phyloP scores from a whole-genome alignment of 2,797 vertebrate species.

The Phaenicophaeus curvirostris region DNA sequence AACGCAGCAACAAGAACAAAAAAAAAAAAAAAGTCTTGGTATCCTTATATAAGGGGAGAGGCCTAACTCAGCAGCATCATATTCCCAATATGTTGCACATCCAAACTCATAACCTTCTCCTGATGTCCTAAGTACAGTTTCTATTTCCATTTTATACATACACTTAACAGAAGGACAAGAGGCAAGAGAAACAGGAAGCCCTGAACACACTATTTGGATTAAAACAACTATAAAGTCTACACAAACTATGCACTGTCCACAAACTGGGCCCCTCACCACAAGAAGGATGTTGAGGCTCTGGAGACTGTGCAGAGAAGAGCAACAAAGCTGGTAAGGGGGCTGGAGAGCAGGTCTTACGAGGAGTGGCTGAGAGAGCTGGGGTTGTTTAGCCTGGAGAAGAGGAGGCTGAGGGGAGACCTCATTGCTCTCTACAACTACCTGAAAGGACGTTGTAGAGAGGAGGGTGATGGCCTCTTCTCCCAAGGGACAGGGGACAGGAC shows the following conservation, averaged over 20 bases:
- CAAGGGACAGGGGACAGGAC: no score
- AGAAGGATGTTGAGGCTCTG: no score
- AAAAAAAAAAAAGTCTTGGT: neutral
- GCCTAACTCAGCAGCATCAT: neutral
- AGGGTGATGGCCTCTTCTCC: no score
- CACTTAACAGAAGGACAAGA: neutral
- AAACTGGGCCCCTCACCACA: no score
- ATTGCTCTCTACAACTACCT: no score
- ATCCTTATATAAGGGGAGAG: neutral
- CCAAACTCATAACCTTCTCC: neutral
- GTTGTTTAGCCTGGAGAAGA: no score
- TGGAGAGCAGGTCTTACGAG: no score
- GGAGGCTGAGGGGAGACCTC: no score
- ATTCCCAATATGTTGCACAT: neutral
- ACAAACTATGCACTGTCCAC: neutral
- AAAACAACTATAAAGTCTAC: neutral
- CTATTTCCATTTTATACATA: neutral
- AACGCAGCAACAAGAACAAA: accelerated
- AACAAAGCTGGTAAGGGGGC: no score
- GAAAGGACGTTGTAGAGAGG: no score
- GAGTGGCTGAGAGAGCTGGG: no score
- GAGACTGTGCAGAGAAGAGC: no score
- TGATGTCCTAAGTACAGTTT: neutral
- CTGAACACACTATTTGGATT: neutral
- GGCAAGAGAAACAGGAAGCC: neutral